These are phyloP conservation scores for Peromyscus leucopus DNA, from an alignment of 2,113 vertebrate species.

Conservation along the genomic window DNA sequence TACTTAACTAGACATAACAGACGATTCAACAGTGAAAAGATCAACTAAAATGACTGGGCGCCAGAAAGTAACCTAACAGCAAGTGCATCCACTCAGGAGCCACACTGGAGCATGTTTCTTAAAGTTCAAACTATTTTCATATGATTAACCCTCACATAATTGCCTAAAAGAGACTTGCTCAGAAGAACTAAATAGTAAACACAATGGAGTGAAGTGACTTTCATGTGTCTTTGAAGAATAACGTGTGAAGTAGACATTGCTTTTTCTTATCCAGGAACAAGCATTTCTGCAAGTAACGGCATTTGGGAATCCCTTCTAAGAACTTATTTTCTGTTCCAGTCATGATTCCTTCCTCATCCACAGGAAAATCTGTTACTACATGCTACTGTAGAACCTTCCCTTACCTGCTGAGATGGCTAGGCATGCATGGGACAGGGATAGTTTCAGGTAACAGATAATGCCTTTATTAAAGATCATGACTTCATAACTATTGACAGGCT, in stretches of 20 bases:
- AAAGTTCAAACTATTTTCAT: not conserved
- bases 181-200: not conserved
- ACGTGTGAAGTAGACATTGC: not conserved
- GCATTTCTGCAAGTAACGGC: not conserved
- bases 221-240: not conserved
- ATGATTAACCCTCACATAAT: not conserved
- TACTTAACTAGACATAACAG: not conserved
- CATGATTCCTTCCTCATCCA: not conserved
- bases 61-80: not conserved
- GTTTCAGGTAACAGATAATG: not conserved
- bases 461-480: not conserved
- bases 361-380: not conserved
- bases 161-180: not conserved
- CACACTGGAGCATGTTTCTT: not conserved
- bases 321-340: not conserved
- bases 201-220: not conserved
- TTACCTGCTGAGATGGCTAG: no score
- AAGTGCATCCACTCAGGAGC: not conserved
- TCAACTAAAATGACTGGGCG: not conserved
- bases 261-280: not conserved
- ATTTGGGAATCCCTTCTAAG: not conserved
- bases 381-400: not conserved
- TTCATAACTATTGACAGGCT: not conserved
- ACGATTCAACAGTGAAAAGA: not conserved
- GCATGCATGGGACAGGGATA: rapidly evolving